A percentile compares a stretch with the other conserved stretches of the same genome.
Evolutionary conservation across 2,888 invertebrate genomes (phyloP).

Genomic region (Megalurothrips usitatus): DNA sequence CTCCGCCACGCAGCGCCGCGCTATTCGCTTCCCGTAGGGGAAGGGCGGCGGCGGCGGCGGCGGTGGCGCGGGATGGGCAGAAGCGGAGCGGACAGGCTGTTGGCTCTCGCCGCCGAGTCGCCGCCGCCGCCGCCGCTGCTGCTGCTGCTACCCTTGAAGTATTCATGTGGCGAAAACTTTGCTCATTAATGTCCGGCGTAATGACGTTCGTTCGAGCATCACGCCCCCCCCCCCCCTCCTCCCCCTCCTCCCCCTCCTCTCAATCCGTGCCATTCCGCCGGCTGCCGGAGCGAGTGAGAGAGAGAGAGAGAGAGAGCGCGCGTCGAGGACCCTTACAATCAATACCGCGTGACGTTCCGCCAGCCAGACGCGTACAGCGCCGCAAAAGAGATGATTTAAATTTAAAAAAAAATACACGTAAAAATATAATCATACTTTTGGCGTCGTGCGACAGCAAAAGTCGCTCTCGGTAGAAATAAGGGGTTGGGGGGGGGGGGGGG

Average conservation of each 20-base stretch:
- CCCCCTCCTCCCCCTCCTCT: neutral
- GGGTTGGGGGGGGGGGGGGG: too few species aligned
- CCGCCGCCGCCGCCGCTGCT: neutral
- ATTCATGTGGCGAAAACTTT: conserved; percentile 25
- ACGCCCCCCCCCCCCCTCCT: neutral
- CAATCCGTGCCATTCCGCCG: neutral
- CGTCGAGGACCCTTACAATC: neutral
- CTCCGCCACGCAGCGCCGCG: neutral
- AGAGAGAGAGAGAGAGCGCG: too few species aligned
- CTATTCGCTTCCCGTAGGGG: neutral
- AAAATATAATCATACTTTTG: too few species aligned
- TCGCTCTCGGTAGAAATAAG: too few species aligned
- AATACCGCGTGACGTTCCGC: neutral
- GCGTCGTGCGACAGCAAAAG: too few species aligned
- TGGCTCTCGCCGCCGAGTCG: neutral
- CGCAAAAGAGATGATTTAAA: too few species aligned
- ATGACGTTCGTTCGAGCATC: conserved; percentile 8
- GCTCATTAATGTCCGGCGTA: conserved; percentile 19
- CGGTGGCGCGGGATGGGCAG: neutral
- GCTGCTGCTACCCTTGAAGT: neutral
- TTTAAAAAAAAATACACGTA: too few species aligned
- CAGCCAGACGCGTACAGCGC: too few species aligned
- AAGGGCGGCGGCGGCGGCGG: neutral
- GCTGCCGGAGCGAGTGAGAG: too few species aligned
- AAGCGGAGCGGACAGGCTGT: neutral